Base-by-base conservation (phyloP, 2,113 vertebrate genomes). In the Catharus minimus region DNA sequence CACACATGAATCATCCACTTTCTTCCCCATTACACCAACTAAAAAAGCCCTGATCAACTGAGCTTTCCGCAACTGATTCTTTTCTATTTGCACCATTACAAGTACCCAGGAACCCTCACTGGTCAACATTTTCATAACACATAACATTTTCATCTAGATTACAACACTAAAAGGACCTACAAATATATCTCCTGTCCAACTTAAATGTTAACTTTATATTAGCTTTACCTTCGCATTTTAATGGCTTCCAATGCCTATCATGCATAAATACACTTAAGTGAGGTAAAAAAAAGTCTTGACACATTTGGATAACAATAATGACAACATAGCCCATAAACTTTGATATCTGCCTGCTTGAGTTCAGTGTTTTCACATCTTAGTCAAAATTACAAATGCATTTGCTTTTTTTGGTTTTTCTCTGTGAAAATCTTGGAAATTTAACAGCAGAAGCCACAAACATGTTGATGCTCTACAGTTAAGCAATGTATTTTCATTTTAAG, bases 1-100 rank as follows among this genome's bases (percentile, higher is more conserved):
- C 71, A 79, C 46, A 43, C 17, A 60, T 56, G 71, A 92, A 86
- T 82, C 75, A 88, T 20, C 71, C 58, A 52, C 74, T 89, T 89
- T 93, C 71, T 78, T 87, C 71, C 60, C 66, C 62, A 87, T 91
- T 93, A 85, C 24, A 58, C 14, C 76, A 90, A 83, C 64, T 52
- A 83, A 90, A 82, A 92, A 68, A 86, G 23, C 66, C 68, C 66
- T 9, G 16, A 94, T 68, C 74, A 79, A 78, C 10, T 8, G 46
- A 82, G 66, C 55, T 90, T 90, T 84, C 74, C 53, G n/a, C 0
- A 0, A n/a, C 32, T 0, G 57, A 66, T 46, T 79, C 38, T 61
- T 82, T 46, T 58, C 50, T 79, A 20, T 82, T 94, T 84, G 79
- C 67, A 89, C 53, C 61, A 56, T 28, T 56, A 62, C n/a, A 43